phyloP scores from a whole-genome alignment of 37 sponge, comb jelly and placozoan species.

The Eunapius fragilis region DNA sequence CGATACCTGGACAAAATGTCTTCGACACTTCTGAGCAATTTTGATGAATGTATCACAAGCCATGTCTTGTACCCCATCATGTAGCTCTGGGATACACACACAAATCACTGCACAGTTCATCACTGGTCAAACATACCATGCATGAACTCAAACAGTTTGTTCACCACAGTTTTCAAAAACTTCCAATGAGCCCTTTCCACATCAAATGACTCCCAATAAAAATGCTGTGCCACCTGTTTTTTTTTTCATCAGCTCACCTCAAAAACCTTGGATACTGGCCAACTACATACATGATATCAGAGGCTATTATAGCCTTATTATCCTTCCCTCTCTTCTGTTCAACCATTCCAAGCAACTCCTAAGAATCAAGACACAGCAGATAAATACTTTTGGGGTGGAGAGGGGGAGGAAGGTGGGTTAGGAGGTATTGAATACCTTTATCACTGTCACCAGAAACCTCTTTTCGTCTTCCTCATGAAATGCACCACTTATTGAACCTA shows the following conservation, averaged over 20 bases:
- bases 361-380: neutral
- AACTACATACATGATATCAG: constrained; percentile 99
- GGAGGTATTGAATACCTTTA: constrained; percentile 72
- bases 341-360: constrained; percentile 92
- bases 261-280: constrained; percentile 98
- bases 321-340: constrained; percentile 98
- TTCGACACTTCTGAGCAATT: constrained; percentile 97
- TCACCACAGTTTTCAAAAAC: constrained; percentile 99
- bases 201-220: neutral
- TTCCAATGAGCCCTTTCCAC: constrained; percentile 95
- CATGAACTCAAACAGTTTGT: constrained; percentile 99
- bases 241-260: constrained; percentile 40
- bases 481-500: constrained; percentile 99
- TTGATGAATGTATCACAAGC: constrained; percentile 99
- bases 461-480: constrained; percentile 99
- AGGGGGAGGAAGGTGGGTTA: too few relatives aligned
- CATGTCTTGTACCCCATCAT: constrained; percentile 99
- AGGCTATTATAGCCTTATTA: constrained; percentile 99
- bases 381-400: neutral
- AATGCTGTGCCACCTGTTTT: neutral
- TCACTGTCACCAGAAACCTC: constrained; percentile 96
- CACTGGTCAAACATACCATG: constrained; percentile 67
- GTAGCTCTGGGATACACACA: constrained; percentile 70
- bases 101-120: neutral
- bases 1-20: constrained; percentile 93